A percentile compares a stretch with the other conserved stretches of the same genome.
These are phyloP conservation scores for Hemitrygon akajei DNA, from an alignment of 2,797 vertebrate genomes.

Conservation along the genomic window DNA sequence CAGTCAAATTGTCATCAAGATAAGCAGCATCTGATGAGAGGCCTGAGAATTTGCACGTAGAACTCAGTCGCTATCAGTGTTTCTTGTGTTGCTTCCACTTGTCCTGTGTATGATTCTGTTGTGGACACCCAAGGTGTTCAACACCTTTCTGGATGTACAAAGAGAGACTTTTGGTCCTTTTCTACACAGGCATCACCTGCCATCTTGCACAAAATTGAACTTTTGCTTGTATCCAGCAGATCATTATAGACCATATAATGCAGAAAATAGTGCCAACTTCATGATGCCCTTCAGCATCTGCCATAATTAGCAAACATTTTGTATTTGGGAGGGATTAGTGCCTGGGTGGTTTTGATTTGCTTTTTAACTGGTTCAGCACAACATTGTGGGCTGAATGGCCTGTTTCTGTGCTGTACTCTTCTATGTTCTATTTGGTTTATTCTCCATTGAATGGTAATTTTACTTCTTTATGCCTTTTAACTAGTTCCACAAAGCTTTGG, in stretches of 20 bases:
- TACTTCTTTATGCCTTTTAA: too few species aligned
- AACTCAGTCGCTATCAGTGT: background rate
- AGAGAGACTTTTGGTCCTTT: background rate
- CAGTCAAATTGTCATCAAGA: constrained; percentile 12
- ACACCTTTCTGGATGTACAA: background rate
- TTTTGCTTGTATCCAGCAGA: background rate
- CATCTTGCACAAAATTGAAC: background rate
- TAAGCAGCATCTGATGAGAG: background rate
- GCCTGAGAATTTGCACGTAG: background rate
- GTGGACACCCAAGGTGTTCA: too few species aligned
- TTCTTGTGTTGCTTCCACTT: too few species aligned
- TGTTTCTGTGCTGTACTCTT: too few species aligned
- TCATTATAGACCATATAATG: background rate
- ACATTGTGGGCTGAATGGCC: too few species aligned
- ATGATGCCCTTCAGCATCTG: background rate
- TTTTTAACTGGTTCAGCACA: too few species aligned
- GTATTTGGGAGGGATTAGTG: background rate
- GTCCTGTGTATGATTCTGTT: too few species aligned
- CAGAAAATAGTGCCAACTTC: background rate
- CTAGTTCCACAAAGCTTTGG: too few species aligned
- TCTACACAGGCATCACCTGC: background rate
- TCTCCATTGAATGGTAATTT: too few species aligned
- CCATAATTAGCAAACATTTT: background rate
- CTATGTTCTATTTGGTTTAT: too few species aligned
- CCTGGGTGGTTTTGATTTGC: too few species aligned